Evolutionary conservation across 2,888 invertebrate species (phyloP), one percentile per base, ranked within the genome.

Genomic region (Patella caerulea): DNA sequence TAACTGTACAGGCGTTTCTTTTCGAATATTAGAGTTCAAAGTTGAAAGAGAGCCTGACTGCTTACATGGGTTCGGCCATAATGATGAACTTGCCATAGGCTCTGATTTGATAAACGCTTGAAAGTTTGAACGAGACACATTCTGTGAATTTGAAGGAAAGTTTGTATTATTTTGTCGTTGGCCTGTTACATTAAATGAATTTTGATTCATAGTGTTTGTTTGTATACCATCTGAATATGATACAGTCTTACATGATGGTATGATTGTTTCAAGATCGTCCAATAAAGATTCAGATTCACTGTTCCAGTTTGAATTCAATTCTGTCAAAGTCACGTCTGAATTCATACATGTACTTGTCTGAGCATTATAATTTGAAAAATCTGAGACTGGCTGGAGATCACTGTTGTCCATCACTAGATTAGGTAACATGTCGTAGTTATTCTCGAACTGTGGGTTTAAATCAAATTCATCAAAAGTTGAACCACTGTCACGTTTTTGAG

Each of bases 261-360:
- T 65, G 19, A 65, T 24, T 24, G 65, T 24, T 65, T 73, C 76
- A 73, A 75, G 72, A 71, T 82, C 82, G 24, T 81, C 82, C 54
- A 79, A 24, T 17, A 81, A 73, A 7, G 78, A 78, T 15, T 80
- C 80, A 11, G 65, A 65, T 65, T 65, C 65, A 65, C 19, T 65
- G 53, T 82, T 82, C 76, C 81, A 76, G 45, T 45, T 45, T 45
- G 45, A 45, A 74, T 87, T 87, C 71, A 88, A 76, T 71, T 87
- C 86, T 9, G 87, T 84, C 29, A 88, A 78, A 9, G 88, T 88
- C 34, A 86, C 87, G 15, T 84, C 83, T 19, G 80, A 71, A 3
- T 65, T 65, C 24, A 75, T 29, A 75, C 75, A 19, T 24, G 45
- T 75, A 34, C 79, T 80, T 3, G 79, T 78, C 52, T 79, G 74